These are phyloP conservation scores for Pedetes capensis DNA, from an alignment of 2,113 vertebrate genomes.

Conservation along the genomic window DNA sequence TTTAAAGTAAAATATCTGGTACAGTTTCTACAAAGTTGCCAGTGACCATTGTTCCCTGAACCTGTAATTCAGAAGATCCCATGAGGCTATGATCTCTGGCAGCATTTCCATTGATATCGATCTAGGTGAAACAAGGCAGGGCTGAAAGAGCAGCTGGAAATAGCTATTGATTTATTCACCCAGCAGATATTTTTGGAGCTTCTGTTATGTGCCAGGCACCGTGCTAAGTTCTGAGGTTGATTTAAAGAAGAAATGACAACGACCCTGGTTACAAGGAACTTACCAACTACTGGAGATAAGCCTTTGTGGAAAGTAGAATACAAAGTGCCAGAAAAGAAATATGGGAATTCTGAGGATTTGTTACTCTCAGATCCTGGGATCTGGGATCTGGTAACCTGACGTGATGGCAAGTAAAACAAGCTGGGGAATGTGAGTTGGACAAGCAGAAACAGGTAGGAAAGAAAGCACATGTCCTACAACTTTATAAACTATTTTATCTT, in stretches of 20 bases:
- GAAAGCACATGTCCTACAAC: not conserved
- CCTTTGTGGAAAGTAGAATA: not conserved
- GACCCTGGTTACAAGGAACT: conserved; percentile 21
- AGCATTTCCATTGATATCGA: conserved; percentile 36
- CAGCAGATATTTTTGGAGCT: conserved; percentile 42
- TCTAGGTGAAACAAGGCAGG: conserved; percentile 26
- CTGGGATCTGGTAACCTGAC: not conserved
- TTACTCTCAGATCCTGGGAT: not conserved
- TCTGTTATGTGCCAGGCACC: not conserved
- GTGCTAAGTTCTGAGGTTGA: not conserved
- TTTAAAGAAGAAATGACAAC: conserved; percentile 14
- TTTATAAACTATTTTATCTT: not conserved
- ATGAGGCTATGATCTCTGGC: conserved; percentile 28
- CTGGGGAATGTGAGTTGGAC: not conserved
- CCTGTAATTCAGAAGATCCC: conserved; percentile 33
- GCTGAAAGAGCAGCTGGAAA: conserved; percentile 38
- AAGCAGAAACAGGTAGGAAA: not conserved
- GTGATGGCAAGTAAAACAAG: not conserved
- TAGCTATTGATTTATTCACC: conserved; percentile 50
- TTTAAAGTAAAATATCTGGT: not conserved
- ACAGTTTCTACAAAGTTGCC: conserved; percentile 36
- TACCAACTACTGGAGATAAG: not conserved
- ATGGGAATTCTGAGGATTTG: not conserved
- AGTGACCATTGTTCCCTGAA: conserved; percentile 1
- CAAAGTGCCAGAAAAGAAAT: not conserved